These are phyloP conservation scores for Intellagama lesueurii DNA, from an alignment of 2,797 vertebrate species.

Conservation along the genomic window DNA sequence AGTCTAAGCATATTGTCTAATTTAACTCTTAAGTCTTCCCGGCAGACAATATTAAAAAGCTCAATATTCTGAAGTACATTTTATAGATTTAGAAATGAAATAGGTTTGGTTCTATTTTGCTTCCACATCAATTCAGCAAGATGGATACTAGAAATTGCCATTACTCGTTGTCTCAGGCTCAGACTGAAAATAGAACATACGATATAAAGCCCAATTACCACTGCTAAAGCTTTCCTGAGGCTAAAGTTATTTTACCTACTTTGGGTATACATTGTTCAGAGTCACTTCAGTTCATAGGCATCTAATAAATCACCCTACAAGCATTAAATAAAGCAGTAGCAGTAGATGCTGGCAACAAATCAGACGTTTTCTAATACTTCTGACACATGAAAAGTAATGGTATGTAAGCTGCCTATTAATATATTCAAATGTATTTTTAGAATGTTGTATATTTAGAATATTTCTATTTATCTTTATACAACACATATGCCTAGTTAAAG, in stretches of 20 bases:
- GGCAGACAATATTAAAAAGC: not conserved
- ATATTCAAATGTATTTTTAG: not conserved
- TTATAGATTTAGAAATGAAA: conserved; percentile 9
- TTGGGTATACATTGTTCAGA: conserved; percentile 1
- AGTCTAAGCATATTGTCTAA: too few species aligned
- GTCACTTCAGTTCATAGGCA: conserved; percentile 14
- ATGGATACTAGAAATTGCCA: not conserved
- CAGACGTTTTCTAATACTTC: not conserved
- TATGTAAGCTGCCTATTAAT: not conserved
- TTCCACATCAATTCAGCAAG: not conserved
- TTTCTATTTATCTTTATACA: too few species aligned
- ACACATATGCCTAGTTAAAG: not conserved
- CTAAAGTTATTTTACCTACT: not conserved
- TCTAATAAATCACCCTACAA: not conserved
- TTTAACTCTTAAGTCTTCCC: not conserved
- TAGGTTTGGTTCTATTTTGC: not conserved
- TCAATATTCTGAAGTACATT: not conserved
- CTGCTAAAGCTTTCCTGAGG: not conserved
- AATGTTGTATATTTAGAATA: not conserved
- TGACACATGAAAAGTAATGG: not conserved
- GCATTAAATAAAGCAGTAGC: conserved; percentile 5
- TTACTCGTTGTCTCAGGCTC: not conserved
- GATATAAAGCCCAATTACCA: not conserved
- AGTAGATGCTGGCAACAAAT: not conserved
- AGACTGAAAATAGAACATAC: not conserved